Conservation (phyloP, 2,113 vertebrate genomes). For the Hassar affinis region DNA sequence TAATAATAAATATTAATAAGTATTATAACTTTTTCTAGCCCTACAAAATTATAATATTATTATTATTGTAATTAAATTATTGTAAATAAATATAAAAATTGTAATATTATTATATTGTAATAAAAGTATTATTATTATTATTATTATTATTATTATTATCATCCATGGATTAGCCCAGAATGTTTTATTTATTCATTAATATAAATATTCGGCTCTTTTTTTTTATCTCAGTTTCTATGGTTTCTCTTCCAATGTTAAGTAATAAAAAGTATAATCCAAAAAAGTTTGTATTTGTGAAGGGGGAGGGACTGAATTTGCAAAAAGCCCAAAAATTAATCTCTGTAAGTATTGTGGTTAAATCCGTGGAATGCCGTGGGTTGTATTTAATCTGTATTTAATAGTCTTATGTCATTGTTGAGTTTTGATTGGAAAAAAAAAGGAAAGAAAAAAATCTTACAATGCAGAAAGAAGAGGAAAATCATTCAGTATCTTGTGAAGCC, state of each 20-base stretch:
- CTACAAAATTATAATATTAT: too few species aligned
- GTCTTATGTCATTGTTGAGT: slow-evolving; percentile 8
- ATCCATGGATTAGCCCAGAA: background rate
- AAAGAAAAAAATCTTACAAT: background rate
- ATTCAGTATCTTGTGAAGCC: background rate
- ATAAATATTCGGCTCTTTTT: background rate
- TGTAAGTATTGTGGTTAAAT: slow-evolving; percentile 5
- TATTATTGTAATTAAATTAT: too few species aligned
- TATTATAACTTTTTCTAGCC: too few species aligned
- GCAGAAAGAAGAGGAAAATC: background rate
- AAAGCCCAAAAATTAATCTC: slow-evolving; percentile 10
- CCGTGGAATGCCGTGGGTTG: background rate
- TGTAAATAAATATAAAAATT: background rate
- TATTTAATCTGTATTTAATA: slow-evolving; percentile 18
- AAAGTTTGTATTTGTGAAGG: background rate
- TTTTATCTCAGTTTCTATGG: background rate
- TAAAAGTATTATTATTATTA: background rate
- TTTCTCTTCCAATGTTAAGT: background rate
- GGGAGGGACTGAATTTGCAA: background rate
- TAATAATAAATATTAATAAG: too few species aligned
- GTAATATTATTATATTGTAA: background rate
- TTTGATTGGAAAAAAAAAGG: slow-evolving; percentile 2
- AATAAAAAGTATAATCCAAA: background rate
- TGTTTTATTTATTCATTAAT: background rate
- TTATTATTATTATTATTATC: background rate